Conservation (phyloP, 2,113 vertebrate genomes). For the Myrmophylax atrothorax region DNA sequence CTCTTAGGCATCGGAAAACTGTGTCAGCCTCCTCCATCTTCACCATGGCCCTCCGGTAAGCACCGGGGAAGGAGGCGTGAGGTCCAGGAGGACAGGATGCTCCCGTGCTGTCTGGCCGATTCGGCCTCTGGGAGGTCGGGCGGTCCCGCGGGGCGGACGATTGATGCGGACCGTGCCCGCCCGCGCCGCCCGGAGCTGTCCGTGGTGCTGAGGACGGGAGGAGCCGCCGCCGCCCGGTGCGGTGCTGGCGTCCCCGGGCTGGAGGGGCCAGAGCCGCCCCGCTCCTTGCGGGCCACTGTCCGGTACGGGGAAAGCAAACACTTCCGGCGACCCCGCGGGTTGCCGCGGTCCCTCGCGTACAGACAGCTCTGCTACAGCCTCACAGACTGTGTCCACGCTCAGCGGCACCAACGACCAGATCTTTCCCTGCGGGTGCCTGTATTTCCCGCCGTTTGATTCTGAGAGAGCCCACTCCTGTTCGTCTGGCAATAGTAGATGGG, state of each 20-base stretch:
- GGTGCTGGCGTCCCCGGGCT: fast-evolving
- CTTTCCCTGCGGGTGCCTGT: not conserved
- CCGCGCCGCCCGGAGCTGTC: not conserved
- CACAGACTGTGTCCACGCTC: not conserved
- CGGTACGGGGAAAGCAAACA: not conserved
- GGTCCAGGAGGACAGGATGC: too few species aligned
- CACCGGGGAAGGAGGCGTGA: not conserved
- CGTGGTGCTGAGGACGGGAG: slow-evolving; percentile 15
- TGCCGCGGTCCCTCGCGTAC: not conserved
- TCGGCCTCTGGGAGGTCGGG: not conserved
- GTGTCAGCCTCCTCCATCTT: not conserved
- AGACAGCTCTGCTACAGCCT: not conserved
- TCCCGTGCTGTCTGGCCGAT: fast-evolving
- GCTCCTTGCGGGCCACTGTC: fast-evolving
- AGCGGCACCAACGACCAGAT: not conserved
- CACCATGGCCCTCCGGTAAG: not conserved
- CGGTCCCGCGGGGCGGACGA: too few species aligned
- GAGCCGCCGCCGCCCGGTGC: not conserved
- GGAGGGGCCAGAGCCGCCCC: not conserved
- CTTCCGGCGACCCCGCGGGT: not conserved
- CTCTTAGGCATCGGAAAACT: not conserved
- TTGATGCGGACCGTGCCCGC: not conserved
- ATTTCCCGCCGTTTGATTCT: not conserved
- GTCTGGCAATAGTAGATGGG: not conserved
- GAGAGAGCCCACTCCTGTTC: not conserved